phyloP scores from a whole-genome alignment of 2,888 invertebrate species.

The Teleiodes luculella region DNA sequence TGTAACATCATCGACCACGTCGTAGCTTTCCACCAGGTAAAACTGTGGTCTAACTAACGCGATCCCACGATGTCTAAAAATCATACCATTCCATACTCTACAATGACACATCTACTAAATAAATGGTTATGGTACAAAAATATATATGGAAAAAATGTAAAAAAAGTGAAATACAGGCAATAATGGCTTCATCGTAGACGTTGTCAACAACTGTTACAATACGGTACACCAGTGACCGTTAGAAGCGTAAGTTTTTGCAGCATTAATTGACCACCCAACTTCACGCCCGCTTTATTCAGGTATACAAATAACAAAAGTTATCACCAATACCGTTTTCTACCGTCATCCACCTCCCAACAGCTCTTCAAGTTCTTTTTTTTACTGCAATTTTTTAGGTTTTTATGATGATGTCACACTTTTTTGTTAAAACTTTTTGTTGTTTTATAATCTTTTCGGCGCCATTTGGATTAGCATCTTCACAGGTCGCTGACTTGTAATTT shows the following conservation, averaged over 20 bases:
- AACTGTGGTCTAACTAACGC: too few species aligned
- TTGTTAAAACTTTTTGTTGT: neutral
- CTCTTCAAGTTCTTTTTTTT: neutral
- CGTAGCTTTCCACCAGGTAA: too few species aligned
- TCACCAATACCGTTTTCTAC: neutral
- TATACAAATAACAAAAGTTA: neutral
- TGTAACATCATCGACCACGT: too few species aligned
- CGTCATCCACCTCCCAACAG: neutral
- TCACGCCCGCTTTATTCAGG: constrained; percentile 24
- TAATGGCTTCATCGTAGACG: too few species aligned
- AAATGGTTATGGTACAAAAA: too few species aligned
- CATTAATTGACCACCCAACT: constrained; percentile 36
- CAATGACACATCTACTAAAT: too few species aligned
- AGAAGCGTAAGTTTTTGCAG: constrained; percentile 25
- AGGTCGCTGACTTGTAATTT: neutral
- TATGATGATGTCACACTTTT: neutral
- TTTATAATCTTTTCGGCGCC: neutral
- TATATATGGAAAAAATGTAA: too few species aligned
- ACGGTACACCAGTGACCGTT: constrained; percentile 34
- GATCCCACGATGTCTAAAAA: too few species aligned
- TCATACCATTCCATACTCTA: too few species aligned
- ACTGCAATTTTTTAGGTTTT: neutral
- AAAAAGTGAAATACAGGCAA: too few species aligned
- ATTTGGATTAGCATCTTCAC: constrained; percentile 1
- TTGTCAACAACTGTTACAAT: constrained; percentile 25